Evolutionary conservation across 2,888 invertebrate genomes (phyloP), one percentile per base, ranked within the genome.

Genomic region (Rhagium mordax): DNA sequence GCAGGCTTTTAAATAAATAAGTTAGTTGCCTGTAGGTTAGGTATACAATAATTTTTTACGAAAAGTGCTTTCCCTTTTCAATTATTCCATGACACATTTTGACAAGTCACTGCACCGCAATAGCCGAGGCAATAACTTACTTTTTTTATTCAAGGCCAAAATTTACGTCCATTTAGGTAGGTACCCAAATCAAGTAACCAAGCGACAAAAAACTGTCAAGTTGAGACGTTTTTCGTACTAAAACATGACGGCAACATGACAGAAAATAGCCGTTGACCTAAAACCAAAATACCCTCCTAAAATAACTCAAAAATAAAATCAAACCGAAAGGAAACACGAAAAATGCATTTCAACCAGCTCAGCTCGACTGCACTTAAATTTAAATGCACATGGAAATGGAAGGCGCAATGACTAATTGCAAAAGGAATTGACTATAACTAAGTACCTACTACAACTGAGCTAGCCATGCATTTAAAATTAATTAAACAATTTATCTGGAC

Each of bases 381-480:
- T 24, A 53, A 65, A 65, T 65, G 65, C 41, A 51, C 27, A 20
- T 33, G 47, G 61, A 69, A 70, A 62, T 55, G 55, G 62, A 62
- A 62, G 57, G 62, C 13, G 53, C 16, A 51, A 62, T 69, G 69
- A 69, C 69, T 69, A 69, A 69, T 53, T 65, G 65, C 16, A 53
- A 29, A 20, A 65, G 53, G 65, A 65, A 65, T 61, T 51, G 49
- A 68, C 7, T 59, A 3, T 41, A 41, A 24, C 24, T 24, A 24
- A 41, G 13, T 41, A 41, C 41, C 41, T 29, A 68, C 29, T 59
- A 51, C 49, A 18, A n/a, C 49, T 24, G 13, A 53, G 70, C 53
- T 62, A 64, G 21, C 70, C 55, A 48, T 64, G 55, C 64, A 64
- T 59, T 71, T 59, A 53, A 69, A 69, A 69, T 69, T 49, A 71